A percentile compares a stretch with the other conserved stretches of the same genome.
Evolutionary conservation across 2,113 vertebrate genomes (phyloP).

Genomic region (Paramisgurnus dabryanus): DNA sequence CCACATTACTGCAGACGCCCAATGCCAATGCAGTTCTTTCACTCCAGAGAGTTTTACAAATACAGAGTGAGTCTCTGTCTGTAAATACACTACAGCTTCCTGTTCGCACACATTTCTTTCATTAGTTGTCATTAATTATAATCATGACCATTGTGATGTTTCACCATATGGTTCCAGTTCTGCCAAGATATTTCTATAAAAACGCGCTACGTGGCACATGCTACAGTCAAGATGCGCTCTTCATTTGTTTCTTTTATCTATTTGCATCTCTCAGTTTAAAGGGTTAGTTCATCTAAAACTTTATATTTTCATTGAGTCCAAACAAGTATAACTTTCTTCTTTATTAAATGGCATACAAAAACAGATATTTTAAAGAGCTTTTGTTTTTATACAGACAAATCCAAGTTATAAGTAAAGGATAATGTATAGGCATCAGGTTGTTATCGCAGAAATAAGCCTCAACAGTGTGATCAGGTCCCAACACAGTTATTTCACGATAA

Average conservation of each 20-base stretch:
- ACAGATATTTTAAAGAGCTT: no score
- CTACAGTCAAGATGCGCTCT: neutral
- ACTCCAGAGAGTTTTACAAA: conserved; percentile 85
- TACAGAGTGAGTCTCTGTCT: conserved; percentile 84
- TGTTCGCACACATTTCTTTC: conserved; percentile 45
- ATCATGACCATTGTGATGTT: conserved; percentile 29
- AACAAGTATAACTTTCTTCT: no score
- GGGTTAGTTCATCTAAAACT: no score
- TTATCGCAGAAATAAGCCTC: no score
- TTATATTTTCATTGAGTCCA: no score
- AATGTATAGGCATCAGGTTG: no score
- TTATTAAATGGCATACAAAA: no score
- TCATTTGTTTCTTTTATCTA: no score
- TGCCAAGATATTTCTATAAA: conserved; percentile 26
- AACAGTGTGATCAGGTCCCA: no score
- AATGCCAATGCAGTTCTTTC: conserved; percentile 83
- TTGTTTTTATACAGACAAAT: no score
- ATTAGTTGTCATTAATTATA: conserved; percentile 48
- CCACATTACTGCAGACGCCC: conserved; percentile 84
- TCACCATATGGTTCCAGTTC: conserved; percentile 15
- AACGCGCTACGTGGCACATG: conserved; percentile 4
- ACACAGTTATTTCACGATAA: no score
- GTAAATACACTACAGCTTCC: conserved; percentile 39
- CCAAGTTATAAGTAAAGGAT: no score
- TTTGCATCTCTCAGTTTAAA: neutral